phyloP scores from a whole-genome alignment of 1,140 invertebrate species.

The Acromyrmex echinatior region DNA sequence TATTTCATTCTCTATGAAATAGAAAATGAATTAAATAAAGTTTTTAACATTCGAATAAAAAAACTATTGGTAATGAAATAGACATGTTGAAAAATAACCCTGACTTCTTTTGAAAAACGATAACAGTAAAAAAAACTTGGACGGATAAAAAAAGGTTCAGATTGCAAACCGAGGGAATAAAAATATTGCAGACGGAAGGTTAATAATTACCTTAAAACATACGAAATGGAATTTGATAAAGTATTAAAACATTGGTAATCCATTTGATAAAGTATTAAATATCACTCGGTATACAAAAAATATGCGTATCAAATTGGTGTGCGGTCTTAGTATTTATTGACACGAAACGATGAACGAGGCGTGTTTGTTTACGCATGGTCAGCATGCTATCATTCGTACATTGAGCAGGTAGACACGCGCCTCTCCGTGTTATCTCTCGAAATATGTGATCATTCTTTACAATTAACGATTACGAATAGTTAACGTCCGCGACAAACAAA shows the following conservation, averaged over 20 bases:
- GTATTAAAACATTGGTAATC: background rate
- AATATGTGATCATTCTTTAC: background rate
- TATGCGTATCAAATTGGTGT: background rate
- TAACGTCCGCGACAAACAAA: background rate
- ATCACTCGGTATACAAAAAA: background rate
- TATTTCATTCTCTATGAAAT: too few species aligned
- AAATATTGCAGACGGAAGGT: too few species aligned
- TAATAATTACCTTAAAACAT: background rate
- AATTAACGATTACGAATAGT: background rate
- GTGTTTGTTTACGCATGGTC: background rate
- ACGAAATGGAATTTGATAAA: background rate
- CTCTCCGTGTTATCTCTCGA: background rate
- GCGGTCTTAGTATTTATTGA: background rate
- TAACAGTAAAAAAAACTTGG: too few species aligned
- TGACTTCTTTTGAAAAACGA: too few species aligned
- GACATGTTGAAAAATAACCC: too few species aligned
- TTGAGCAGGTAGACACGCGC: background rate
- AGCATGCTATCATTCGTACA: background rate
- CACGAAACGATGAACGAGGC: too few species aligned
- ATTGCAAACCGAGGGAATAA: too few species aligned
- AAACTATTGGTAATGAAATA: too few species aligned
- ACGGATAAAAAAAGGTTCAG: too few species aligned
- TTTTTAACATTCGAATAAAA: too few species aligned
- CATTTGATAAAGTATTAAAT: slow-evolving; percentile 13
- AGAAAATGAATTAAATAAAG: too few species aligned